Evolutionary conservation across 2,888 invertebrate species (phyloP), one percentile per base, ranked within the genome.

Genomic region (Gisinianus flammeolus): DNA sequence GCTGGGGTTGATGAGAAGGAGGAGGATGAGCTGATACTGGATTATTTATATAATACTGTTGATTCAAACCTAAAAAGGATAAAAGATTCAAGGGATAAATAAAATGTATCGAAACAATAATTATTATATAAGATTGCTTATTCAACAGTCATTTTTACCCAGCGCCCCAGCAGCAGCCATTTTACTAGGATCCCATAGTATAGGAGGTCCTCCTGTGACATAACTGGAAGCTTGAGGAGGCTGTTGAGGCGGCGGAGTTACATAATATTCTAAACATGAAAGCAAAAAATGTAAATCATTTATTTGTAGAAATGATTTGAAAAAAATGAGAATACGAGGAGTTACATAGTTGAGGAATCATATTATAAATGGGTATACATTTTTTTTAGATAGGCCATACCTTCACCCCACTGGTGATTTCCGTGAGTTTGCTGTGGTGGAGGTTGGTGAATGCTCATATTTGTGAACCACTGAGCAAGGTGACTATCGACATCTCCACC

Each of bases 201-300:
- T 77, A 0, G 67, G 64, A 33, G 77, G 22, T n/a, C 64, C 71
- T 28, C 77, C 71, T 2, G 77, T 35, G 26, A 77, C 58, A 64
- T 44, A 77, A 30, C 24, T 71, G 16, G 71, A 35, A 24, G 35
- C 22, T 30, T 24, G 72, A 28, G 72, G 52, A 22, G 44, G 70
- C 26, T n/a, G 56, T 16, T 66, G 77, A 22, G 67, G 77, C 16
- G 64, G 72, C 22, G 77, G 64, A 66, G 71, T 16, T 22, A 77
- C 69, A 56, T 71, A 77, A 64, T 77, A 77, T 66, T 77, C 71
- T 62, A 72, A n/a, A n/a, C n/a, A n/a, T n/a, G n/a, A n/a, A n/a
- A n/a, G n/a, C n/a, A n/a, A n/a, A n/a, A n/a, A n/a, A n/a, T n/a
- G n/a, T n/a, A n/a, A n/a, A n/a, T n/a, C n/a, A n/a, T n/a, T n/a